Evolutionary conservation across 2,797 vertebrate species (phyloP), one percentile per base, ranked within the genome.

Genomic region (Notolabrus celidotus): DNA sequence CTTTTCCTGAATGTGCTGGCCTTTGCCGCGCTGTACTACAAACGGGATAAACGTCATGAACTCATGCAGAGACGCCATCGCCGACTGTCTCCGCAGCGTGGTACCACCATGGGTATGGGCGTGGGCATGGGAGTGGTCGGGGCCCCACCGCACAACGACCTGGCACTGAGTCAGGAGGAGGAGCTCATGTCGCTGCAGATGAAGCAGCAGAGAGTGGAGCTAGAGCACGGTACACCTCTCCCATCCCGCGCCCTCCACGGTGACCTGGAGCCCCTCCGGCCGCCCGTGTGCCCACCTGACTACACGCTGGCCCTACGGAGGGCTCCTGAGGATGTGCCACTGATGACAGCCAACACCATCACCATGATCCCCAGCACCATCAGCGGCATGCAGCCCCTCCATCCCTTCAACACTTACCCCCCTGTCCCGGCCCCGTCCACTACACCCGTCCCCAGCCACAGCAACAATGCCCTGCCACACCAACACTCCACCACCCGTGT

Each of bases 401-500:
- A 97, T 73, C 95, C 96, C 17, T 97, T 97, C 84, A 97, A 96
- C 90, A 95, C 96, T 10, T 97, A 96, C 53, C 95, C 96, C 49
- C 94, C 94, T 0, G 92, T 94, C 70, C 93, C 95, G 2, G 89
- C 92, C 68, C 94, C 92, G 6, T 87, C 90, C 55, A 88, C 89
- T 15, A 92, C 92, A 49, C 92, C 94, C 0, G 85, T 93, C 62
- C 91, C 94, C 58, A 93, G 93, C 78, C 94, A 95, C 87, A 94
- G 92, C 93, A 97, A 97, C 95, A 97, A 96, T 92, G 96, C 96
- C 78, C 92, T 97, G 85, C 95, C 97, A 65, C 97, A 97, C 87
- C 96, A 97, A 88, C 97, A 97, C 92, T 97, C 97, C 78, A 98
- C 97, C 86, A 98, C 97, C 60, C 94, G 96, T 50, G 97, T 97